Percentiles rank a stretch among this genome's conserved stretches.
These are phyloP conservation scores for Sturnira hondurensis DNA, from an alignment of 2,113 vertebrate genomes.

Conservation along the genomic window DNA sequence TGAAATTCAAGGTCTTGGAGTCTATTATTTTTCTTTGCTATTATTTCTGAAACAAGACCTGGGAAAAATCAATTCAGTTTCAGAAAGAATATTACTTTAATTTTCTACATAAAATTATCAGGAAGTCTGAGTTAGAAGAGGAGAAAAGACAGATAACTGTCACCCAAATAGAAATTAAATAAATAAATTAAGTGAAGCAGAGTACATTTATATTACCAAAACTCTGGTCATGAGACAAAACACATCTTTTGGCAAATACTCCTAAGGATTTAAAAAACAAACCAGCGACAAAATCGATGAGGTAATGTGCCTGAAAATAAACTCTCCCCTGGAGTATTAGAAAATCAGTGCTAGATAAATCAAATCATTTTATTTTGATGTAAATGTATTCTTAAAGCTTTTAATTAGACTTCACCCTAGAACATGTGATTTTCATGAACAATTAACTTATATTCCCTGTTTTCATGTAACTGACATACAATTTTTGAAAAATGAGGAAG, in stretches of 20 bases:
- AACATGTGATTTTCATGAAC: slow-evolving; percentile 39
- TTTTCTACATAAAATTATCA: slow-evolving; percentile 72
- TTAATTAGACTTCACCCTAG: slow-evolving; percentile 17
- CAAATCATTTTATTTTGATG: slow-evolving; percentile 55
- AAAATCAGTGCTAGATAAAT: slow-evolving; percentile 38
- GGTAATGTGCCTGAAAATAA: slow-evolving; percentile 50
- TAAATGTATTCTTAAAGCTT: slow-evolving; percentile 40
- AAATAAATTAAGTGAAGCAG: slow-evolving; percentile 56
- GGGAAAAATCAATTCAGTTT: slow-evolving; percentile 66
- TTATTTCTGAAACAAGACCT: slow-evolving; percentile 74
- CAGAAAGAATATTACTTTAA: slow-evolving; percentile 71
- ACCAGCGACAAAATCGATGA: slow-evolving; percentile 47
- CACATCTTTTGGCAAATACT: slow-evolving; percentile 47
- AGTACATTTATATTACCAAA: slow-evolving; percentile 53
- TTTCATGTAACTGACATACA: not conserved
- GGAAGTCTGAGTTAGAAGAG: slow-evolving; percentile 51
- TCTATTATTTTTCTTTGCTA: slow-evolving; percentile 68
- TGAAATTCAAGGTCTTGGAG: slow-evolving; percentile 71
- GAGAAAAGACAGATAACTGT: slow-evolving; percentile 42
- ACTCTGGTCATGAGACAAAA: slow-evolving; percentile 41
- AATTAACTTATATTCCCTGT: not conserved
- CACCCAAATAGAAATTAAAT: slow-evolving; percentile 54
- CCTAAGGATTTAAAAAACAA: slow-evolving; percentile 35
- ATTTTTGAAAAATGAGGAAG: not conserved
- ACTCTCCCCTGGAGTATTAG: slow-evolving; percentile 41